A percentile compares a stretch with the other conserved stretches of the same genome.
These are phyloP conservation scores for Carassius carassius DNA, from an alignment of 2,113 vertebrate species.

Conservation along the genomic window DNA sequence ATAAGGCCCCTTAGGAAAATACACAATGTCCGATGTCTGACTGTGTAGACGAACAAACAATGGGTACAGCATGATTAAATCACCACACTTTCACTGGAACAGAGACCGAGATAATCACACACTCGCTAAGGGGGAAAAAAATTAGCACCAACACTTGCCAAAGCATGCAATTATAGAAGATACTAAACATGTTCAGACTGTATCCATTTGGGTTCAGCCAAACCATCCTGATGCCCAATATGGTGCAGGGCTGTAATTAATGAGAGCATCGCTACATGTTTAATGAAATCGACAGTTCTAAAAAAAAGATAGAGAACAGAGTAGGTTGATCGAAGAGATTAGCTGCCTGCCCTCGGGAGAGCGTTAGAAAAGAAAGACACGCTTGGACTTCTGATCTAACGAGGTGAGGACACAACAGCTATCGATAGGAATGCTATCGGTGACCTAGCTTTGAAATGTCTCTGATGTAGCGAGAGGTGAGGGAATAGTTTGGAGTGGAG, in stretches of 20 bases:
- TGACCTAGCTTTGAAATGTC: conserved; percentile 43
- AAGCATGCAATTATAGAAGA: conserved; percentile 46
- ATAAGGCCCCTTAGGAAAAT: conserved; percentile 29
- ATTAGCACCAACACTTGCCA: conserved; percentile 35
- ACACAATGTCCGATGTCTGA: neutral
- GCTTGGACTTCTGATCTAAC: conserved; percentile 26
- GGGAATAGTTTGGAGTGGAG: conserved; percentile 3
- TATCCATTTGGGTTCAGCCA: conserved; percentile 52
- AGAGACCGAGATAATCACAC: conserved; percentile 16
- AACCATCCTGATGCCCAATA: conserved; percentile 48
- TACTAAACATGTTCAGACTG: conserved; percentile 31
- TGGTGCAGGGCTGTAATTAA: conserved; percentile 38
- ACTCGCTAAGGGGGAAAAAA: neutral
- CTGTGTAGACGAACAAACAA: conserved; percentile 13
- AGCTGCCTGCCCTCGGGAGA: conserved; percentile 29
- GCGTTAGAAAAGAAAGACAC: conserved; percentile 16
- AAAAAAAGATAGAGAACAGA: conserved; percentile 3
- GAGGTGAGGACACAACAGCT: conserved; percentile 35
- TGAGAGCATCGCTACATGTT: conserved; percentile 19
- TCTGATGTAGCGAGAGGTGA: conserved; percentile 29
- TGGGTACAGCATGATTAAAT: neutral
- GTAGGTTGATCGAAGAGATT: conserved; percentile 7
- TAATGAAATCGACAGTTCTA: conserved; percentile 31
- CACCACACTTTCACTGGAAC: neutral
- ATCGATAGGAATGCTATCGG: conserved; percentile 45